These are phyloP conservation scores for Tetragonisca angustula DNA, from an alignment of 2,888 invertebrate species.

Conservation along the genomic window DNA sequence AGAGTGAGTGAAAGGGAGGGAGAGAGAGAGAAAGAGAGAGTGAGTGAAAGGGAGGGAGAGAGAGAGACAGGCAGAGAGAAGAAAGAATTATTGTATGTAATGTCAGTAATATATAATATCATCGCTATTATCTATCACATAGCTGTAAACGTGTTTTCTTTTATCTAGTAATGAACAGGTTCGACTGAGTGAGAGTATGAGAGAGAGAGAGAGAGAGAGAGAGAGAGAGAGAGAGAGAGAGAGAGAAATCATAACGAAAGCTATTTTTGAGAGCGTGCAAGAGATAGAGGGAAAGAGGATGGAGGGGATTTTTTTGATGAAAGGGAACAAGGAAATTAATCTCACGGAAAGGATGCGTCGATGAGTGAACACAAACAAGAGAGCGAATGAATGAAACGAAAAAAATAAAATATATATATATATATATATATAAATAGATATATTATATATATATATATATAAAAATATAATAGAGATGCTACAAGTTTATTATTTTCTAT, in stretches of 20 bases:
- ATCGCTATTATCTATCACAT: slow-evolving; percentile 36
- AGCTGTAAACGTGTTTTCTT: slow-evolving; percentile 5
- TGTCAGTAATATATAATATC: slow-evolving; percentile 30
- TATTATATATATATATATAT: slow-evolving; percentile 17
- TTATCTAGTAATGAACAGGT: slow-evolving; percentile 38
- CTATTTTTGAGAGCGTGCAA: slow-evolving; percentile 61
- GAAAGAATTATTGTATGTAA: slow-evolving; percentile 48
- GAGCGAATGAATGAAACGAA: slow-evolving; percentile 46
- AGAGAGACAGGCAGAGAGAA: no score
- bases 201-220: slow-evolving; percentile 4
- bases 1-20: no score
- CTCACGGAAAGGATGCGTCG: slow-evolving; percentile 33
- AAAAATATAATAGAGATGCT: slow-evolving; percentile 70
- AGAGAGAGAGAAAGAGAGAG: no score
- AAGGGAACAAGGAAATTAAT: slow-evolving; percentile 54
- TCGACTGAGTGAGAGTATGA: slow-evolving; percentile 21
- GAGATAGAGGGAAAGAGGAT: slow-evolving; percentile 28
- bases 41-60: no score
- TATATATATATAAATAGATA: slow-evolving; percentile 40
- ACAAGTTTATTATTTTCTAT: slow-evolving; percentile 84
- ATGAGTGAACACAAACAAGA: slow-evolving; percentile 24
- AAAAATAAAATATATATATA: background rate
- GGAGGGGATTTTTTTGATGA: slow-evolving; percentile 20
- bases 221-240: slow-evolving; percentile 21
- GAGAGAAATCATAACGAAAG: slow-evolving; percentile 37